Evolutionary conservation across 1,140 invertebrate genomes (phyloP).

Genomic region (Cheumatopsyche charites): DNA sequence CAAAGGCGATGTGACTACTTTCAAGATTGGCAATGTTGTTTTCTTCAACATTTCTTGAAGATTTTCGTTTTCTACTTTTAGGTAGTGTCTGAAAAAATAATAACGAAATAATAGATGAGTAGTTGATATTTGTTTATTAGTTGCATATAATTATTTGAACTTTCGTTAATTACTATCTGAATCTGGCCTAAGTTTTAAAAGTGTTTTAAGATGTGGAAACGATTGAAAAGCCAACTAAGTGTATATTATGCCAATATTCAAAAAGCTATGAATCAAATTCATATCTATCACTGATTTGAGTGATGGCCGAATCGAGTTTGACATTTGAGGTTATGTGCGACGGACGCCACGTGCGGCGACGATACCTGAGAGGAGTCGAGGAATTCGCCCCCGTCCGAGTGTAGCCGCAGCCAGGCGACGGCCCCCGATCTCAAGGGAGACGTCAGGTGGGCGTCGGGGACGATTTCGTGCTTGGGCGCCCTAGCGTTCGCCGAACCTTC

Average conservation of each 20-base stretch:
- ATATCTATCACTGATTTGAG: too few relatives aligned
- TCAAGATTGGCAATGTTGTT: slow-evolving; percentile 37
- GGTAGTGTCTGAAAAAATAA: slow-evolving; percentile 55
- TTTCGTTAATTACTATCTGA: too few relatives aligned
- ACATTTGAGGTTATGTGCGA: slow-evolving; percentile 42
- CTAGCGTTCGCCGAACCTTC: not conserved
- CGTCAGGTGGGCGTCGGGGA: slow-evolving; percentile 7
- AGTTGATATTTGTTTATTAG: too few relatives aligned
- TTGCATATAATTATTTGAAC: too few relatives aligned
- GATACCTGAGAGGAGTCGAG: not conserved
- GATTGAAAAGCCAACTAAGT: too few relatives aligned
- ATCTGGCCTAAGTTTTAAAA: too few relatives aligned
- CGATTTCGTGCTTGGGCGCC: slow-evolving; percentile 11
- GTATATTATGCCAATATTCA: too few relatives aligned
- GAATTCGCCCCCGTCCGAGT: not conserved
- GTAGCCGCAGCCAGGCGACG: slow-evolving; percentile 21
- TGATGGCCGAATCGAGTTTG: not conserved
- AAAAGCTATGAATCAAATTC: too few relatives aligned
- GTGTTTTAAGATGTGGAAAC: too few relatives aligned
- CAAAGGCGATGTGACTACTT: slow-evolving; percentile 63
- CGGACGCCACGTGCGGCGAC: slow-evolving; percentile 52
- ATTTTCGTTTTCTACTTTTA: slow-evolving; percentile 59
- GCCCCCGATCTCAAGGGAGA: not conserved
- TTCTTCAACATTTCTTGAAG: slow-evolving; percentile 48
- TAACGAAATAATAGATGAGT: slow-evolving; percentile 19